phyloP scores from a whole-genome alignment of 2,113 vertebrate genomes.

The Pithys albifrons region DNA sequence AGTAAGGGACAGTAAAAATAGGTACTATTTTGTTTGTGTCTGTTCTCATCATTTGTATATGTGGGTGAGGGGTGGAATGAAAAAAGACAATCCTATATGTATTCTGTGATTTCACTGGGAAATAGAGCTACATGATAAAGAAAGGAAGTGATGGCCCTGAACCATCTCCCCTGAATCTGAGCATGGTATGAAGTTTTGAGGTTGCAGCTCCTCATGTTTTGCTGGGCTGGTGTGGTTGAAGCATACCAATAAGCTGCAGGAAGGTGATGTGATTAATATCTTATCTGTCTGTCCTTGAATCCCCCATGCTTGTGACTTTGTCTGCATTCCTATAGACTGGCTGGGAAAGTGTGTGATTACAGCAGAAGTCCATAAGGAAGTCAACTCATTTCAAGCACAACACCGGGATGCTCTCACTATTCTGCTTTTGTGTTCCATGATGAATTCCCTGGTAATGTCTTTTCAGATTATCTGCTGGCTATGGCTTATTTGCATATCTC shows the following conservation, averaged over 20 bases:
- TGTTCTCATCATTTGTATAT: background rate
- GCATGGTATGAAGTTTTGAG: background rate
- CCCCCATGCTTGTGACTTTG: background rate
- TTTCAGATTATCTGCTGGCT: background rate
- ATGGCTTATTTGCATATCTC: background rate
- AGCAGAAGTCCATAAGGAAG: background rate
- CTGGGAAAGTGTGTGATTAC: background rate
- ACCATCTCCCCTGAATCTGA: background rate
- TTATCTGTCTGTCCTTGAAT: constrained; percentile 43
- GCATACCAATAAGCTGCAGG: background rate
- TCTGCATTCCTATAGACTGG: background rate
- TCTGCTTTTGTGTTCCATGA: background rate
- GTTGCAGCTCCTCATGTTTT: background rate
- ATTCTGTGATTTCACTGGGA: background rate
- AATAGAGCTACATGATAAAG: background rate
- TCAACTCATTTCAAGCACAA: background rate
- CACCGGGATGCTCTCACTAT: rapidly evolving
- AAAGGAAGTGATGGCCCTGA: background rate
- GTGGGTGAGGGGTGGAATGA: background rate
- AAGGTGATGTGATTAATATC: constrained; percentile 21
- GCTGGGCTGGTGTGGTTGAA: background rate
- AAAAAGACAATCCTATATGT: background rate
- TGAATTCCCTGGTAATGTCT: background rate
- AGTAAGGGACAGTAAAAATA: background rate
- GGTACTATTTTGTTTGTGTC: background rate